phyloP scores from a whole-genome alignment of 2,888 invertebrate species.

The Diarsia rubi region DNA sequence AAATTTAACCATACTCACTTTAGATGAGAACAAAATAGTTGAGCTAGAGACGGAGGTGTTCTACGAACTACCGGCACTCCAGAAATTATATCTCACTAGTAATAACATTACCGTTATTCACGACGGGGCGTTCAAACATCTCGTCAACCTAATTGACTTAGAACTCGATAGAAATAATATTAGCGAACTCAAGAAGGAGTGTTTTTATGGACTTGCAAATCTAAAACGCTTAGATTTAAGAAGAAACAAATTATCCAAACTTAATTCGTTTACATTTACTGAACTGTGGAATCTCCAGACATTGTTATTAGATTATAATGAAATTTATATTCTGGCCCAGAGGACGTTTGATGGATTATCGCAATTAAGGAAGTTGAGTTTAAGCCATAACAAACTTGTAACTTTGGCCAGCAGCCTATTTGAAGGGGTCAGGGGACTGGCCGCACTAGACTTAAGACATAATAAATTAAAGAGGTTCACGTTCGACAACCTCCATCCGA shows the following conservation, averaged over 20 bases:
- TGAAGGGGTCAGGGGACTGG: constrained; percentile 93
- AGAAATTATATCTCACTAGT: constrained; percentile 95
- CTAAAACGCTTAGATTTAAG: constrained; percentile 94
- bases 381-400: constrained; percentile 94
- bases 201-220: constrained; percentile 94
- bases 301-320: constrained; percentile 93
- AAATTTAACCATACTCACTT: constrained; percentile 92
- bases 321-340: constrained; percentile 93
- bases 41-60: constrained; percentile 94
- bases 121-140: constrained; percentile 95
- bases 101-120: constrained; percentile 96
- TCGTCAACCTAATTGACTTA: constrained; percentile 94
- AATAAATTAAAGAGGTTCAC: constrained; percentile 95
- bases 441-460: constrained; percentile 94
- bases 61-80: constrained; percentile 93
- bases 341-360: constrained; percentile 95
- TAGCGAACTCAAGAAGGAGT: constrained; percentile 94
- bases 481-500: constrained; percentile 93
- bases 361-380: constrained; percentile 93
- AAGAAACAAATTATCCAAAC: constrained; percentile 93
- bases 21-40: constrained; percentile 94
- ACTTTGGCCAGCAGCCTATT: constrained; percentile 93
- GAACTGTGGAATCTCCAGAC: constrained; percentile 94
- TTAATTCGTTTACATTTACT: constrained; percentile 95
- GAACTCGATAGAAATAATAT: constrained; percentile 95